Evolutionary conservation across 2,797 vertebrate species (phyloP).

Genomic region (Oophaga sylvatica): DNA sequence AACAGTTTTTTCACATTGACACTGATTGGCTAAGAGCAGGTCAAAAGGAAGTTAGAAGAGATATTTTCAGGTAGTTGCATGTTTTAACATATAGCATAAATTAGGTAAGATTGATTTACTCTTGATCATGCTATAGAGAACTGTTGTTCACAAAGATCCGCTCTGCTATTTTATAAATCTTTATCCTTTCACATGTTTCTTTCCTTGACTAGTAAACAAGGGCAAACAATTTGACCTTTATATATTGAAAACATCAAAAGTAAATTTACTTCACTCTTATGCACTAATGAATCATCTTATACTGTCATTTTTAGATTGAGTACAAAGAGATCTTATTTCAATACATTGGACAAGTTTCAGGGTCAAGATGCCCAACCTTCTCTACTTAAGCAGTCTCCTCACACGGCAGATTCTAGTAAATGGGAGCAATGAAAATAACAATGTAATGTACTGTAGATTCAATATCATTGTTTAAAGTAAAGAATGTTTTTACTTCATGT

Average conservation of each 20-base stretch:
- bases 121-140: too few relatives aligned
- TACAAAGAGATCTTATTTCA: slow-evolving; percentile 24
- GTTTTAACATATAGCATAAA: too few relatives aligned
- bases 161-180: neutral
- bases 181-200: neutral
- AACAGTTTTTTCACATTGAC: too few relatives aligned
- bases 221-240: slow-evolving; percentile 12
- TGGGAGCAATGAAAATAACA: slow-evolving; percentile 39
- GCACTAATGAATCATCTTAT: slow-evolving; percentile 20
- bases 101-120: too few relatives aligned
- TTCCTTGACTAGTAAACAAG: slow-evolving; percentile 2
- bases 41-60: too few relatives aligned
- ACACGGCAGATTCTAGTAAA: slow-evolving; percentile 36
- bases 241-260: neutral
- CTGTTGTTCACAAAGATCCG: neutral
- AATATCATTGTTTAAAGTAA: slow-evolving; percentile 17
- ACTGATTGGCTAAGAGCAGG: too few relatives aligned
- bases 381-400: slow-evolving; percentile 36
- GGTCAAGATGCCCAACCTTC: slow-evolving; percentile 28
- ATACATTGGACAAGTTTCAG: slow-evolving; percentile 31
- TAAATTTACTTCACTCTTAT: slow-evolving; percentile 24
- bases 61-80: too few relatives aligned
- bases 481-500: slow-evolving; percentile 40
- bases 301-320: slow-evolving; percentile 11
- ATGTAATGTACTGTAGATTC: slow-evolving; percentile 20